Percentiles rank a stretch among this genome's conserved stretches.
Evolutionary conservation across 2,888 invertebrate species (phyloP).

Genomic region (Melanchra persicariae): DNA sequence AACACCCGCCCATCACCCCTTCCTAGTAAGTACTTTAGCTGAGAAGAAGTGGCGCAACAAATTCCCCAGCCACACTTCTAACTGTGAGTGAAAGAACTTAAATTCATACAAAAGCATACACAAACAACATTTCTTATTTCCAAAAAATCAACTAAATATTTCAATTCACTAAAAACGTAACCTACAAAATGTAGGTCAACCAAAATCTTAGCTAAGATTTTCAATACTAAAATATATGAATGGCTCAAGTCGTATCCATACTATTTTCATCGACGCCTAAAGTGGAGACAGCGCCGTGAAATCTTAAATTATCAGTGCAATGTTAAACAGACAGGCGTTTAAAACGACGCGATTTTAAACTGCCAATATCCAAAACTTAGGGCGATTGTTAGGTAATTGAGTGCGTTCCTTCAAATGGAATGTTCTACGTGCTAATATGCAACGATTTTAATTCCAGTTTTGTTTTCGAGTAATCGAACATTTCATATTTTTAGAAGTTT

Average conservation of each 20-base stretch:
- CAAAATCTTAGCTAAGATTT: background rate
- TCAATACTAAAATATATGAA: background rate
- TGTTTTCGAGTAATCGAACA: too few species aligned
- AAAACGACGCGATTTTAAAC: slow-evolving; percentile 40
- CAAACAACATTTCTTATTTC: background rate
- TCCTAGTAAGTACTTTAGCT: too few species aligned
- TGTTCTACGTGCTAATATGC: too few species aligned
- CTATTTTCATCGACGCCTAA: slow-evolving; percentile 55
- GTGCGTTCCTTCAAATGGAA: too few species aligned
- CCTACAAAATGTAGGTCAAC: background rate
- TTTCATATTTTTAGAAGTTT: too few species aligned
- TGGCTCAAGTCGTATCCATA: slow-evolving; percentile 66
- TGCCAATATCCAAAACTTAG: background rate
- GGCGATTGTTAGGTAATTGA: too few species aligned
- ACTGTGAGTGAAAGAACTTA: too few species aligned
- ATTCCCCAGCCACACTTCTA: too few species aligned
- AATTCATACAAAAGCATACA: too few species aligned
- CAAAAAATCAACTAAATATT: background rate
- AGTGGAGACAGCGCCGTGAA: slow-evolving; percentile 72
- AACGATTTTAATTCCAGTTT: too few species aligned
- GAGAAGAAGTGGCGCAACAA: too few species aligned
- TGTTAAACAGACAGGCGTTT: slow-evolving; percentile 58
- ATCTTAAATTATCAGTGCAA: slow-evolving; percentile 72
- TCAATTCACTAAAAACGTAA: background rate
- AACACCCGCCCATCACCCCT: too few species aligned